A percentile compares a stretch with the other conserved stretches of the same genome.
These are phyloP conservation scores for Motacilla alba DNA, from an alignment of 2,113 vertebrate species.

Conservation along the genomic window DNA sequence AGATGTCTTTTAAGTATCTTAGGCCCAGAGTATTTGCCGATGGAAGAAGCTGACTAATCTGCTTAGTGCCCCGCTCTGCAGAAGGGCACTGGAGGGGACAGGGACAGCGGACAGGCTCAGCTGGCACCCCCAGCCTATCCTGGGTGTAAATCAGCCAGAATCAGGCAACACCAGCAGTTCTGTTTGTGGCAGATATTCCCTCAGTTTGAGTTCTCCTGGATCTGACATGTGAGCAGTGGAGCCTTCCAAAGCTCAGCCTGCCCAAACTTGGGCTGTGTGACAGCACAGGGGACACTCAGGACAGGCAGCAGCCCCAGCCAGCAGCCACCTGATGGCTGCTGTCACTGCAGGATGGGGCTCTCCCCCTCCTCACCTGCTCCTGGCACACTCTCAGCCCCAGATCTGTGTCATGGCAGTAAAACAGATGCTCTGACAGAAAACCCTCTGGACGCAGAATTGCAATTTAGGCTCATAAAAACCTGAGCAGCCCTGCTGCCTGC, in stretches of 20 bases:
- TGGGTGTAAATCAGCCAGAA: background rate
- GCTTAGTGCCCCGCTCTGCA: background rate
- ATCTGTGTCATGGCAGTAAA: background rate
- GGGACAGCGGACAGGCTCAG: background rate
- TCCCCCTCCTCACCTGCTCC: background rate
- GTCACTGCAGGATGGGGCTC: background rate
- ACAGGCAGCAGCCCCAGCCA: background rate
- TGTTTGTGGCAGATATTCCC: background rate
- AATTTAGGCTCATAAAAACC: background rate
- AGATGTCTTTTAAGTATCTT: conserved; percentile 51
- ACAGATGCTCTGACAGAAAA: background rate
- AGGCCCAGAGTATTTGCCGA: background rate
- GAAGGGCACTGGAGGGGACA: background rate
- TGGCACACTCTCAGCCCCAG: background rate
- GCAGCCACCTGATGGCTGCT: background rate
- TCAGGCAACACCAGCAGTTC: background rate
- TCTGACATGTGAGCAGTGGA: background rate
- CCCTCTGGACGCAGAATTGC: background rate
- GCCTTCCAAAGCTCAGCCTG: background rate
- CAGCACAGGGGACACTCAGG: accelerated
- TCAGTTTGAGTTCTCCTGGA: background rate
- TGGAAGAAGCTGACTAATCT: conserved; percentile 36
- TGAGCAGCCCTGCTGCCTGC: background rate
- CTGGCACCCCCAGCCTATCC: background rate
- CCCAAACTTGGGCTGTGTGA: background rate